Evolutionary conservation across 2,888 invertebrate genomes (phyloP).

Genomic region (Empis livida): DNA sequence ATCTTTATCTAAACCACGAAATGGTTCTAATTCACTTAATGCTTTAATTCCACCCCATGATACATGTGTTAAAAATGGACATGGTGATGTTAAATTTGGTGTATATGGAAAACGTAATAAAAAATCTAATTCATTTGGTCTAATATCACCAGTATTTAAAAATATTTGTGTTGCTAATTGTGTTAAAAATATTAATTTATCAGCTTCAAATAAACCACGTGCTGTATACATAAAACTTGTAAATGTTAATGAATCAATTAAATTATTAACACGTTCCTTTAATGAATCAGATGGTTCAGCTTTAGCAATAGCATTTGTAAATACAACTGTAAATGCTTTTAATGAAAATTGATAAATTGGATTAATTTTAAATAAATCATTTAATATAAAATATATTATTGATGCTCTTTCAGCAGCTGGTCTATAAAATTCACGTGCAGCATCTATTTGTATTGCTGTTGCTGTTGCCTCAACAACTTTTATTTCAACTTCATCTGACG

Average conservation of each 20-base stretch:
- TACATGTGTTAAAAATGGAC: conserved; percentile 66
- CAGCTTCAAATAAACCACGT: conserved; percentile 79
- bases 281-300: conserved; percentile 58
- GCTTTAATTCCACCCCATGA: conserved; percentile 76
- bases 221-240: conserved; percentile 79
- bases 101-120: conserved; percentile 71
- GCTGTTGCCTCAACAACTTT: conserved; percentile 79
- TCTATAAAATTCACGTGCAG: conserved; percentile 77
- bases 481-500: conserved; percentile 76
- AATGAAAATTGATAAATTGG: conserved; percentile 92
- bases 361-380: conserved; percentile 83
- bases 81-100: conserved; percentile 59
- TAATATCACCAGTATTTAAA: conserved; percentile 48
- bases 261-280: conserved; percentile 54
- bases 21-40: conserved; percentile 62
- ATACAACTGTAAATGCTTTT: conserved; percentile 86
- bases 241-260: conserved; percentile 80
- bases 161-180: conserved; percentile 71
- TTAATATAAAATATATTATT: conserved; percentile 83
- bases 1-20: conserved; percentile 75
- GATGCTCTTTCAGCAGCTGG: conserved; percentile 79
- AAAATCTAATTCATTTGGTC: conserved; percentile 69
- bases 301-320: conserved; percentile 59
- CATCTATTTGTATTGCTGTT: conserved; percentile 78
- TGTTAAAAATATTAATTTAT: conserved; percentile 81